phyloP scores from a whole-genome alignment of 2,797 vertebrate species.

The Nyctibius grandis region DNA sequence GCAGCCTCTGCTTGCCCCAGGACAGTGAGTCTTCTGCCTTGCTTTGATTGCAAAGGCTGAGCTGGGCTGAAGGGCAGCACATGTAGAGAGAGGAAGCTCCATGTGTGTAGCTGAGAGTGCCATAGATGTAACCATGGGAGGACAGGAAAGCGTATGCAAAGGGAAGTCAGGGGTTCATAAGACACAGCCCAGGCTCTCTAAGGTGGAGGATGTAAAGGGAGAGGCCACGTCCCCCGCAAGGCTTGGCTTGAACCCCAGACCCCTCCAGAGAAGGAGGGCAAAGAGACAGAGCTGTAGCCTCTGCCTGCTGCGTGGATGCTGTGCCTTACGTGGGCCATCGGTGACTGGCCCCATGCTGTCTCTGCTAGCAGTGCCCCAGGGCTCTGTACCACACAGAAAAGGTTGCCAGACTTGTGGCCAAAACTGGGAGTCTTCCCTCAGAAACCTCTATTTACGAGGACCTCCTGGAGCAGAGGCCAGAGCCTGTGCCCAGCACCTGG shows the following conservation, averaged over 20 bases:
- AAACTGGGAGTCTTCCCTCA: not conserved
- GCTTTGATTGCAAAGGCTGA: not conserved
- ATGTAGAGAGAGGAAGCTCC: not conserved
- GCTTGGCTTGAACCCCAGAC: not conserved
- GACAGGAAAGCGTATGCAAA: not conserved
- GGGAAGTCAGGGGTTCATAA: not conserved
- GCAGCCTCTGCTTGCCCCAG: not conserved
- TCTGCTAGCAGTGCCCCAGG: not conserved
- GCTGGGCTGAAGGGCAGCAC: not conserved
- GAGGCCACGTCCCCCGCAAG: not conserved
- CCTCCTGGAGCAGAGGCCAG: not conserved
- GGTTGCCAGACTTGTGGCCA: not conserved
- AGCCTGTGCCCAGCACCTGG: not conserved
- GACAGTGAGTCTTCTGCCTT: not conserved
- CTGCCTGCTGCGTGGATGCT: not conserved
- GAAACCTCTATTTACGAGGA: not conserved
- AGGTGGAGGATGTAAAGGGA: not conserved
- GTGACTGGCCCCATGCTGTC: not conserved
- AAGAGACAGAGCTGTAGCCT: not conserved
- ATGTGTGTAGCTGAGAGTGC: not conserved
- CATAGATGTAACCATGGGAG: not conserved
- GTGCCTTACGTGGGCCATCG: not conserved
- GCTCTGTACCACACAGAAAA: not conserved
- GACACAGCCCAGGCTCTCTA: not conserved
- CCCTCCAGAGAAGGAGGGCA: not conserved